Conservation (phyloP, 2,797 vertebrate species). For the Acanthornis magna region DNA sequence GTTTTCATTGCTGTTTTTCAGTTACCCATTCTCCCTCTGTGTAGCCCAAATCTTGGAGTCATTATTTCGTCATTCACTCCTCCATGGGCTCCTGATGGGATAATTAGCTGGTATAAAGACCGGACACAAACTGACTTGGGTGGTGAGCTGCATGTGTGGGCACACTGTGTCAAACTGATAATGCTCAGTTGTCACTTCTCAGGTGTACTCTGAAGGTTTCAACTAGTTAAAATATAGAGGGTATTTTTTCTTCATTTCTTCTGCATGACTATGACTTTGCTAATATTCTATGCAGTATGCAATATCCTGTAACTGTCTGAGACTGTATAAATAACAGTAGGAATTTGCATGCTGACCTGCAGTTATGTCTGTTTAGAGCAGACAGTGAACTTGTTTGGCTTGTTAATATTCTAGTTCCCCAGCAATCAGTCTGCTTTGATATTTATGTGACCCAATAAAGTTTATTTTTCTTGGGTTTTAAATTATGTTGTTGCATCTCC, state of each 20-base stretch:
- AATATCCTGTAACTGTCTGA: neutral
- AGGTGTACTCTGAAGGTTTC: neutral
- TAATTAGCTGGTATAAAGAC: neutral
- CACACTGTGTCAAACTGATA: neutral
- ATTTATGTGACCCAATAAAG: conserved; percentile 45
- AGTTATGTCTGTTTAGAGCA: conserved; percentile 37
- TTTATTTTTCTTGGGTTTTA: conserved; percentile 50
- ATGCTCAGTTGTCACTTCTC: neutral
- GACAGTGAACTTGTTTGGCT: conserved; percentile 39
- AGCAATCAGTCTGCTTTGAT: conserved; percentile 64
- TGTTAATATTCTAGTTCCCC: conserved; percentile 56
- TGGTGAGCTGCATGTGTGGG: neutral
- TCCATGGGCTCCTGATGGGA: neutral
- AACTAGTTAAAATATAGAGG: neutral
- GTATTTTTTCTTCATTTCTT: neutral
- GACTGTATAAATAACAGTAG: conserved; percentile 49
- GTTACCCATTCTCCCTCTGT: neutral
- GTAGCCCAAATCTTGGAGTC: neutral
- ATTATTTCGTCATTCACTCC: neutral
- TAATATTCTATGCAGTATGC: conserved; percentile 12
- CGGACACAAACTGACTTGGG: neutral
- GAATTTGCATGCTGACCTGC: conserved; percentile 42
- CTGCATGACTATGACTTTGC: neutral
- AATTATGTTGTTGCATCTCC: conserved; percentile 2
- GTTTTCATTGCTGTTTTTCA: neutral